Conservation (phyloP, 2,797 vertebrate species). For the Lutjanus argentimaculatus region DNA sequence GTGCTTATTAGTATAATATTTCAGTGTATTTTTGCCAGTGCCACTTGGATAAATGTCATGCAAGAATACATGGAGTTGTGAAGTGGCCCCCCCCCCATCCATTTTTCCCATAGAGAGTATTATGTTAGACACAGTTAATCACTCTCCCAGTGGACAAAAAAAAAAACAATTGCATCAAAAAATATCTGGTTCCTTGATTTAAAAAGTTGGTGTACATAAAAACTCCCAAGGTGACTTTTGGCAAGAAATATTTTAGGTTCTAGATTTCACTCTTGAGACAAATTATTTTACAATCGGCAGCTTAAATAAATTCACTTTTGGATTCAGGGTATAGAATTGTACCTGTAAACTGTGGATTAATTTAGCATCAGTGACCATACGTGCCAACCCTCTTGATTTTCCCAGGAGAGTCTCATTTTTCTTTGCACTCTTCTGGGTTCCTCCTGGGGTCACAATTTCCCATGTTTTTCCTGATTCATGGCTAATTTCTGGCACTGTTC, state of each 20-base stretch:
- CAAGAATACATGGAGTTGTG: not conserved
- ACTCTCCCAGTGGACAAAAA: not conserved
- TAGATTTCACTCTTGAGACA: not conserved
- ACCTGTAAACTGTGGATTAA: not conserved
- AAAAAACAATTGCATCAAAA: not conserved
- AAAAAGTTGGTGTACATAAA: not conserved
- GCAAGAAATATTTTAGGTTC: not conserved
- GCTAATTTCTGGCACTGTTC: too few species aligned
- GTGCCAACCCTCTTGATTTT: too few species aligned
- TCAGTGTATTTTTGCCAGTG: not conserved
- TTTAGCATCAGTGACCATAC: not conserved
- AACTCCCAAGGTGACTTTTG: not conserved
- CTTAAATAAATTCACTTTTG: not conserved
- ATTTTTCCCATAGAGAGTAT: not conserved
- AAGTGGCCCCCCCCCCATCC: not conserved
- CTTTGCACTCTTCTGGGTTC: too few species aligned
- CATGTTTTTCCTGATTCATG: too few species aligned
- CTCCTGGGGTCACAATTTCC: too few species aligned
- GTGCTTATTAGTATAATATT: not conserved
- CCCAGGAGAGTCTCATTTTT: too few species aligned
- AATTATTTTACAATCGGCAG: not conserved
- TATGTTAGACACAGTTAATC: not conserved
- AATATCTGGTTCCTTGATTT: not conserved
- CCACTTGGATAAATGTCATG: slow-evolving; percentile 5
- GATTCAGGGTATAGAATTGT: not conserved